phyloP scores from a whole-genome alignment of 2,797 vertebrate genomes.

The Acipenser ruthenus region DNA sequence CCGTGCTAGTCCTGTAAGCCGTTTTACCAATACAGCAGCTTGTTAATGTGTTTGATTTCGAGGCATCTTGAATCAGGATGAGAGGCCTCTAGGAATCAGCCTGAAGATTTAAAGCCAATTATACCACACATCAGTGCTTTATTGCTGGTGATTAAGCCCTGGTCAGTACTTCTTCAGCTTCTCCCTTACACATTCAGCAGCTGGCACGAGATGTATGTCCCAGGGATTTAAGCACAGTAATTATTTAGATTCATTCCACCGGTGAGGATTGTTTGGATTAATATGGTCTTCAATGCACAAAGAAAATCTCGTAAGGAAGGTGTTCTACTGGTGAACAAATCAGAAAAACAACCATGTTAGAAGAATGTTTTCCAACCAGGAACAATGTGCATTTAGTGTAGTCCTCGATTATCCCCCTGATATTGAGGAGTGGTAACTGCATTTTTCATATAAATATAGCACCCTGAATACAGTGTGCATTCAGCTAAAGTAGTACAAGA shows the following conservation, averaged over 20 bases:
- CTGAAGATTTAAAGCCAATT: slow-evolving; percentile 13
- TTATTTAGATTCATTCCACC: slow-evolving; percentile 39
- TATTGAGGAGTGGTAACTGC: too few species aligned
- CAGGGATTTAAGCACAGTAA: slow-evolving; percentile 4
- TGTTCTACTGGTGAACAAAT: too few species aligned
- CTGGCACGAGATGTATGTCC: slow-evolving; percentile 5
- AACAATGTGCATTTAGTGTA: too few species aligned
- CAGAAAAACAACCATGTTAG: too few species aligned
- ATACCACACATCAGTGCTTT: slow-evolving; percentile 14
- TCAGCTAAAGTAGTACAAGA: too few species aligned
- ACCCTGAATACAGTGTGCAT: too few species aligned
- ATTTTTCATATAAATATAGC: too few species aligned
- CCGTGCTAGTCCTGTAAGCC: too few species aligned
- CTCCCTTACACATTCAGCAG: slow-evolving; percentile 4
- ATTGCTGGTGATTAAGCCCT: slow-evolving; percentile 9
- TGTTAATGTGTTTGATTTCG: background rate
- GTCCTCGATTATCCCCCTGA: too few species aligned
- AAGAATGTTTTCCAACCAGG: too few species aligned
- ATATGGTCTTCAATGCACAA: slow-evolving; percentile 45
- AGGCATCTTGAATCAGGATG: background rate
- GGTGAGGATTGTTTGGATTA: slow-evolving; percentile 42
- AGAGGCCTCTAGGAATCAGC: slow-evolving; percentile 13
- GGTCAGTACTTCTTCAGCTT: background rate
- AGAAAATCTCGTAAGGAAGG: slow-evolving; percentile 31
- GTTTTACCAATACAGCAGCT: too few species aligned